Percentiles rank a stretch among this genome's conserved stretches.
phyloP scores from a whole-genome alignment of 2,888 invertebrate species.

The Lordiphosa andalusiaca region DNA sequence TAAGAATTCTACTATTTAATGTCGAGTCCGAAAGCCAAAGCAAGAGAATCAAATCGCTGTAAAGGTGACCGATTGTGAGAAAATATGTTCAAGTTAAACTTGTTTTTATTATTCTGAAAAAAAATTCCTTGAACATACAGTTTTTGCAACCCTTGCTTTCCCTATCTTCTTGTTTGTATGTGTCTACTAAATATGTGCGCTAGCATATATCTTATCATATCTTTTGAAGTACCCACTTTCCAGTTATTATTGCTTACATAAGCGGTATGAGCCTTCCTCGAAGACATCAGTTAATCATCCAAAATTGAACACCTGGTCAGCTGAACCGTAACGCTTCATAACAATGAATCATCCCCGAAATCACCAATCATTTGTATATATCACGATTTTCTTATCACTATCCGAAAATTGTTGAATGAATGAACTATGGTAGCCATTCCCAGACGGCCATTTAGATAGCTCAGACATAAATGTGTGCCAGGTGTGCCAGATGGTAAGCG shows the following conservation, averaged over 20 bases:
- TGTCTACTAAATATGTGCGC: no score
- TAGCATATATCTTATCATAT: constrained; percentile 43
- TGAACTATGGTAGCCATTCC: constrained; percentile 3
- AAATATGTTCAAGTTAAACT: no score
- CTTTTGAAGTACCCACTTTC: background rate
- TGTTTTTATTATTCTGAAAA: no score
- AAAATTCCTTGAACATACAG: background rate
- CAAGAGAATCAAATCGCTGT: no score
- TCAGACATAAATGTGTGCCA: constrained; percentile 17
- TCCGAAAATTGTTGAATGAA: constrained; percentile 46
- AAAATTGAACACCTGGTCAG: constrained; percentile 38
- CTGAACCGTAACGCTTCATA: background rate
- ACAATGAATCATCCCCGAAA: constrained; percentile 37
- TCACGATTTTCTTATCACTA: constrained; percentile 37
- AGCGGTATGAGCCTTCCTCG: constrained; percentile 13
- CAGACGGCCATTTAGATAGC: background rate
- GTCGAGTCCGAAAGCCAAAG: no score
- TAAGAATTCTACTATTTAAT: no score
- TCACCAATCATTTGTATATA: constrained; percentile 17
- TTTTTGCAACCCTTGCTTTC: background rate
- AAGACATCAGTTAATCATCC: constrained; percentile 19
- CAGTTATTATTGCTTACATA: constrained; percentile 23
- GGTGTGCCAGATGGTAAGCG: constrained; percentile 34
- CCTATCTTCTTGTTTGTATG: constrained; percentile 6
- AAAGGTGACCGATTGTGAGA: no score